Evolutionary conservation across 2,113 vertebrate genomes (phyloP).

Genomic region (Nycticryphes semicollaris): DNA sequence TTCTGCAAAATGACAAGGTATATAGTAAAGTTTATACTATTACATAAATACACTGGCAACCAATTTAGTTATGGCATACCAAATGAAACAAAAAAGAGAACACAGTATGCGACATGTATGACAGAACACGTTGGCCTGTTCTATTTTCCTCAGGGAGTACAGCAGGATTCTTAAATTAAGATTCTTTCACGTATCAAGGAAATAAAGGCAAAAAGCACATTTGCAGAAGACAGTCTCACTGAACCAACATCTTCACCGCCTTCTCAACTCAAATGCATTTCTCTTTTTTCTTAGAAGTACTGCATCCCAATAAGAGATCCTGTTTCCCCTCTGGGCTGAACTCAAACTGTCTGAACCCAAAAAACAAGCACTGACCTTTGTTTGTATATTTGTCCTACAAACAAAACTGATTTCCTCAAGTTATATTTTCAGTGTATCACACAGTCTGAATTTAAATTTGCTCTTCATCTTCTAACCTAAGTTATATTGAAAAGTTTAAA

Average conservation of each 20-base stretch:
- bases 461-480: not conserved
- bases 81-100: not conserved
- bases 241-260: not conserved
- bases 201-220: not conserved
- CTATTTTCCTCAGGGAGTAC: not conserved
- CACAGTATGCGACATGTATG: not conserved
- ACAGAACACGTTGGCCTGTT: not conserved
- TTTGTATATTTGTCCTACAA: not conserved
- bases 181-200: not conserved
- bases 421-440: not conserved
- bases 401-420: not conserved
- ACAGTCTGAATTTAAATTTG: not conserved
- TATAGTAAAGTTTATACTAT: not conserved
- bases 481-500: not conserved
- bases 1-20: constrained; percentile 73
- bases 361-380: not conserved
- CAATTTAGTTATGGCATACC: not conserved
- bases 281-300: not conserved
- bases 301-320: not conserved
- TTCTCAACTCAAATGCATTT: not conserved
- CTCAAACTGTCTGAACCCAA: not conserved
- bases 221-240: not conserved
- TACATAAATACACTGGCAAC: not conserved
- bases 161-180: not conserved
- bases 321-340: not conserved